Conservation (phyloP, 2,888 invertebrate genomes). For the Ligdia adustata region DNA sequence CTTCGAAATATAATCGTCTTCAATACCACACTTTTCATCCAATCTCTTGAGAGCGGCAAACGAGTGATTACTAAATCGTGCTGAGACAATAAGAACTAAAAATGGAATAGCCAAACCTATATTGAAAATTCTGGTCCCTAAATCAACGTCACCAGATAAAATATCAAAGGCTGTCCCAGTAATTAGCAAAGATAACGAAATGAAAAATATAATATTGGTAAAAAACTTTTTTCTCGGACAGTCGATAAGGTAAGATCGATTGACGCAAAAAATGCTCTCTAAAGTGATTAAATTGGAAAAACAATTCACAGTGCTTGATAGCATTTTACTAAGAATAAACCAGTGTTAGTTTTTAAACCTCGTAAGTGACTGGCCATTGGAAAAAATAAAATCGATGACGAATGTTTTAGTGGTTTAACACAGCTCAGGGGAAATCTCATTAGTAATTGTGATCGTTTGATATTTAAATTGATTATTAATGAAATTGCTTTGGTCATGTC, state of each 20-base stretch:
- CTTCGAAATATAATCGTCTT: conserved; percentile 35
- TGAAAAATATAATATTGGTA: conserved; percentile 43
- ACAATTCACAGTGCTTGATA: conserved; percentile 33
- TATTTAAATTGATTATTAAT: too few relatives aligned
- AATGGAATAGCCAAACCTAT: conserved; percentile 41
- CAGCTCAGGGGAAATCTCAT: too few relatives aligned
- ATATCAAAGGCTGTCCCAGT: conserved; percentile 38
- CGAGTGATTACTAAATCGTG: conserved; percentile 37
- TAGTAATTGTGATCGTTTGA: too few relatives aligned
- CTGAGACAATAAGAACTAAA: conserved; percentile 34
- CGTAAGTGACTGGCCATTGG: too few relatives aligned
- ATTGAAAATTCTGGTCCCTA: conserved; percentile 38
- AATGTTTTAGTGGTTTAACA: too few relatives aligned
- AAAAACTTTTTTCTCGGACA: conserved; percentile 34
- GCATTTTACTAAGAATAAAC: too few relatives aligned
- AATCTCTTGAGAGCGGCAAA: conserved; percentile 47
- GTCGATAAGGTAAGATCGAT: conserved; percentile 51
- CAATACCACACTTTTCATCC: conserved; percentile 51
- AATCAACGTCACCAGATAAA: conserved; percentile 24
- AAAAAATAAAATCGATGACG: too few relatives aligned
- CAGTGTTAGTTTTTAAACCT: too few relatives aligned
- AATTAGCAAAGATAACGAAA: conserved; percentile 25
- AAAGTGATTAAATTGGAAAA: conserved; percentile 47
- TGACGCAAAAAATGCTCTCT: conserved; percentile 56
- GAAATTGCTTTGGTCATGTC: too few relatives aligned